Conservation (phyloP, 2,888 invertebrate species). For the Muschampia plurimacula region DNA sequence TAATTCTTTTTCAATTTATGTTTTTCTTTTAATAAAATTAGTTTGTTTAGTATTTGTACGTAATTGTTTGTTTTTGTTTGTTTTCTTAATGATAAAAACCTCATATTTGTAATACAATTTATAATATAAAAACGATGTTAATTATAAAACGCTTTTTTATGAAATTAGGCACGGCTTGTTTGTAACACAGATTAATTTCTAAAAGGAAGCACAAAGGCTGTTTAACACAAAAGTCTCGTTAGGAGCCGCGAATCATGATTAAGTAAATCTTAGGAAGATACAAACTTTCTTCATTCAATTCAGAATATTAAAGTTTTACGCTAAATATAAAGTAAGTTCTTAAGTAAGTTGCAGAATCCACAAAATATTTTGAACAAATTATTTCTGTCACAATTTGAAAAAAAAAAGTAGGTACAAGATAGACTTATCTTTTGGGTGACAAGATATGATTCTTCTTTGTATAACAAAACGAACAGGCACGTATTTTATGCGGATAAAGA, state of each 20-base stretch:
- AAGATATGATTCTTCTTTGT: too few relatives aligned
- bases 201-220: background rate
- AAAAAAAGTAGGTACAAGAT: background rate
- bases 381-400: background rate
- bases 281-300: background rate
- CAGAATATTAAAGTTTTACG: background rate
- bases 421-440: too few relatives aligned
- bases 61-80: too few relatives aligned
- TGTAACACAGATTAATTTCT: background rate
- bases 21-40: background rate
- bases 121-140: slow-evolving; percentile 4
- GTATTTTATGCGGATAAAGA: too few relatives aligned
- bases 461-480: too few relatives aligned
- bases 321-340: background rate
- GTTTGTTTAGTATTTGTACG: background rate
- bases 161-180: background rate
- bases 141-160: background rate
- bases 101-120: background rate
- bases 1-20: background rate
- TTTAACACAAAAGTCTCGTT: background rate
- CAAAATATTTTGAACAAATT: background rate
- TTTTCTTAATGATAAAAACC: too few relatives aligned
- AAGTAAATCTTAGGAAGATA: background rate
- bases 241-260: background rate
- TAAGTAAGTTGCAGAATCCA: too few relatives aligned